Conservation (phyloP, 2,888 invertebrate species). For the Baronia brevicornis region DNA sequence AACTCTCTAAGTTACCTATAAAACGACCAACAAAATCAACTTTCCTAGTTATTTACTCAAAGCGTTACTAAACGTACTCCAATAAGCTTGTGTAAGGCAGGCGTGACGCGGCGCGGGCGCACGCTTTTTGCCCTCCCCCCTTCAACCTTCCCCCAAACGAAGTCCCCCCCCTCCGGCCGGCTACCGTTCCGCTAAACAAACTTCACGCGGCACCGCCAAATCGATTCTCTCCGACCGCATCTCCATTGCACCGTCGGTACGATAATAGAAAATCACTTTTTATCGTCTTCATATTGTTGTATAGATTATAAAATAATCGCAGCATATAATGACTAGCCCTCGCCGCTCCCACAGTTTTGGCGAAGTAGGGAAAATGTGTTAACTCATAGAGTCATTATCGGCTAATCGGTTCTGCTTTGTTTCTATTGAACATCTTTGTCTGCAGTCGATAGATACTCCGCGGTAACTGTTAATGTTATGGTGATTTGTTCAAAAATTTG, state of each 20-base stretch:
- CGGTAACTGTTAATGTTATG: constrained; percentile 40
- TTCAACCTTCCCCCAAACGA: constrained; percentile 14
- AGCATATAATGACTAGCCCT: constrained; percentile 52
- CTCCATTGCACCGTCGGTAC: constrained; percentile 48
- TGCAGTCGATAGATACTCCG: constrained; percentile 40
- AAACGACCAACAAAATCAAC: constrained; percentile 31
- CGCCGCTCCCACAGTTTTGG: constrained; percentile 49
- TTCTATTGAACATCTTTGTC: constrained; percentile 69
- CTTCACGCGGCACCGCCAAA: constrained; percentile 65
- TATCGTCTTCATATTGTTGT: constrained; percentile 56
- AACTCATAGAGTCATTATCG: constrained; percentile 55
- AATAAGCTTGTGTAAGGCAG: constrained; percentile 38
- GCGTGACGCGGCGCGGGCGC: constrained; percentile 44
- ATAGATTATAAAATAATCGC: constrained; percentile 66
- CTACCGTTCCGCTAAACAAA: constrained; percentile 71
- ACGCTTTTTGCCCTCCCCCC: constrained; percentile 28
- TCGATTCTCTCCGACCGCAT: constrained; percentile 65
- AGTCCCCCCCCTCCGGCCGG: constrained; percentile 22
- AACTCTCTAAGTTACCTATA: constrained; percentile 23
- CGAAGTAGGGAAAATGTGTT: constrained; percentile 45
- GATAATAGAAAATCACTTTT: constrained; percentile 67
- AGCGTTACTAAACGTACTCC: constrained; percentile 46
- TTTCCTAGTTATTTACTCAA: constrained; percentile 38
- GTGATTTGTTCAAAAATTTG: constrained; percentile 50
- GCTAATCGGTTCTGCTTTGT: constrained; percentile 65